A percentile compares a stretch with the other conserved stretches of the same genome.
Evolutionary conservation across 2,888 invertebrate species (phyloP).

Genomic region (Megaustenia siamemsis): DNA sequence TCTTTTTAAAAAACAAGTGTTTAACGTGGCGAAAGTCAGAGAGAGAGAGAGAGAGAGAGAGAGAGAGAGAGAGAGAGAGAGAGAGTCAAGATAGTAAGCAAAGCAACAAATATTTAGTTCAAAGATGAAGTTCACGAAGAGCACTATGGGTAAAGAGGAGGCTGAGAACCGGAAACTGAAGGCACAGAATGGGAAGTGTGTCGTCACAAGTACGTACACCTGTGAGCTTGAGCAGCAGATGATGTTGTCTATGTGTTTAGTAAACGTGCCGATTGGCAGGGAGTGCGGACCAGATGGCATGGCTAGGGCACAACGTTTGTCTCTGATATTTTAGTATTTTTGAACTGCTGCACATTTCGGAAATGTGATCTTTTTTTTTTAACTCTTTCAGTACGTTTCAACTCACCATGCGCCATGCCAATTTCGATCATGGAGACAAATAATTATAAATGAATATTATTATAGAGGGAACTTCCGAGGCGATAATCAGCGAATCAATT

Average conservation of each 20-base stretch:
- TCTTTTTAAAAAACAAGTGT: too few relatives aligned
- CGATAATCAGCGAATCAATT: too few relatives aligned
- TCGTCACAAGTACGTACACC: not conserved
- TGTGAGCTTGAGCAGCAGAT: not conserved
- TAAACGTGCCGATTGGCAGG: not conserved
- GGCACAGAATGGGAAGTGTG: not conserved
- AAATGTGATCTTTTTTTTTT: too few relatives aligned
- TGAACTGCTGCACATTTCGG: too few relatives aligned
- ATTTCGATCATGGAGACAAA: too few relatives aligned
- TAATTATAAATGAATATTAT: too few relatives aligned
- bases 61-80: not conserved
- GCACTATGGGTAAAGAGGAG: not conserved
- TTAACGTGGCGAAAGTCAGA: too few relatives aligned
- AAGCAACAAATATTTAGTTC: not conserved
- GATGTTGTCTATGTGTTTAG: not conserved
- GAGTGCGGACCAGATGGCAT: not conserved
- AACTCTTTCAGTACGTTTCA: too few relatives aligned
- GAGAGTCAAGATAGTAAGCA: not conserved
- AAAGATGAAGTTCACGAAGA: not conserved
- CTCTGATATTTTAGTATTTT: too few relatives aligned
- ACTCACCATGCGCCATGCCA: too few relatives aligned
- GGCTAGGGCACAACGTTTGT: not conserved
- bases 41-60: not conserved
- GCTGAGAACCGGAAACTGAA: not conserved
- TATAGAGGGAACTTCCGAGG: too few relatives aligned